Evolutionary conservation across 2,113 vertebrate species (phyloP).

Genomic region (Tinamus guttatus): DNA sequence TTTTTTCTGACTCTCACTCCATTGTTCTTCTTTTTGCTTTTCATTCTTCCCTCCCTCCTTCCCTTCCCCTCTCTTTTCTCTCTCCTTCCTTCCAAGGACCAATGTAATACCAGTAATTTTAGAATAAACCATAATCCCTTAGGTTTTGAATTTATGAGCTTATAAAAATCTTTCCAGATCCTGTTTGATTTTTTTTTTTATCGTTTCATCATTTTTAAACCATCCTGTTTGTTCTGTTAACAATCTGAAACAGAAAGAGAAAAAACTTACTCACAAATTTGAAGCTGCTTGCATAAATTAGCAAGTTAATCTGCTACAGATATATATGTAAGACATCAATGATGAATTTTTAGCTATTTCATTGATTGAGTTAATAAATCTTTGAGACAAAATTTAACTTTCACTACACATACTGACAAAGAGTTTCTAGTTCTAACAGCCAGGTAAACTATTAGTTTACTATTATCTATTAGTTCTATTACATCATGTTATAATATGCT

Average conservation of each 20-base stretch:
- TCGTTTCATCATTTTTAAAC: neutral
- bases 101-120: neutral
- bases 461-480: neutral
- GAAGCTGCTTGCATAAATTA: neutral
- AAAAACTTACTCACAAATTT: neutral
- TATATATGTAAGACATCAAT: neutral
- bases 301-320: too few relatives aligned
- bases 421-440: neutral
- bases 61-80: rapidly evolving
- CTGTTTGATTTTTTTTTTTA: too few relatives aligned
- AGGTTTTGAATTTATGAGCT: neutral
- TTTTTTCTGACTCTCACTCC: neutral
- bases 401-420: neutral
- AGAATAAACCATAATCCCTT: neutral
- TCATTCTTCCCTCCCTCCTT: too few relatives aligned
- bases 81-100: neutral
- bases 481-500: neutral
- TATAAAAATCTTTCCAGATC: neutral
- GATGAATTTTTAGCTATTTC: neutral
- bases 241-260: neutral
- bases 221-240: neutral
- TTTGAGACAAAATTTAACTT: neutral
- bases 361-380: neutral
- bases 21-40: neutral
- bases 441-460: neutral